A percentile compares a stretch with the other conserved stretches of the same genome.
Conservation (phyloP, 2,888 invertebrate species). For the Sabatieria punctata region DNA sequence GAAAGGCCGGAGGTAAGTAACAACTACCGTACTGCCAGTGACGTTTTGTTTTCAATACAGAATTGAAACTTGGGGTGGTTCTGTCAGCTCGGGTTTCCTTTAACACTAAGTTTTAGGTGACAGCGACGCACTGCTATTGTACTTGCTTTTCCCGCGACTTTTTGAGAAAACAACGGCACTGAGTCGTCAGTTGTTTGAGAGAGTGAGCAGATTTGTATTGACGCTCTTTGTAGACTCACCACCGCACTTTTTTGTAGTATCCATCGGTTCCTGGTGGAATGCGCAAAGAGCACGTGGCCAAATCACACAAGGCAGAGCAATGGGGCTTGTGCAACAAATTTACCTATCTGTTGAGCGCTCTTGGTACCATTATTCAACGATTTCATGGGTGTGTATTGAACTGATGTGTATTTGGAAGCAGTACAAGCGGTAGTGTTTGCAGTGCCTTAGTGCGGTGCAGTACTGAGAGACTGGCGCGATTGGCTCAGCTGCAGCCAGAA, state of each 20-base stretch:
- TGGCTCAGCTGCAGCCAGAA: conserved; percentile 70
- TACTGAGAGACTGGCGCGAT: conserved; percentile 62
- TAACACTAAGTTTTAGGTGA: conserved; percentile 50
- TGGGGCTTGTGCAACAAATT: conserved; percentile 44
- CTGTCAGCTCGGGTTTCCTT: no score
- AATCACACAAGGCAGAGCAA: conserved; percentile 72
- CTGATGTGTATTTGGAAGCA: neutral
- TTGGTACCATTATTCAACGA: conserved; percentile 36
- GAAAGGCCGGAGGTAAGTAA: conserved; percentile 54
- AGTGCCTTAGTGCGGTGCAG: conserved; percentile 58
- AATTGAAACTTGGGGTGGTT: no score
- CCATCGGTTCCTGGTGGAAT: conserved; percentile 27
- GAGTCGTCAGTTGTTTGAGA: conserved; percentile 54
- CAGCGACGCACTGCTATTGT: conserved; percentile 71
- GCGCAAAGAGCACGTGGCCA: conserved; percentile 34
- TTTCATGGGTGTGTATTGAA: conserved; percentile 32
- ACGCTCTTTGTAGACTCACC: no score
- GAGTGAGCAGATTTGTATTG: conserved; percentile 26
- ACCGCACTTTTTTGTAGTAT: no score
- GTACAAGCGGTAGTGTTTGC: conserved; percentile 10
- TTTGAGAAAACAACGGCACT: conserved; percentile 56
- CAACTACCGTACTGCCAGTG: neutral
- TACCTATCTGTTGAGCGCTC: conserved; percentile 34
- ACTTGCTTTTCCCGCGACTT: conserved; percentile 68
- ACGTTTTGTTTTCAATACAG: no score